phyloP scores from a whole-genome alignment of 2,113 vertebrate genomes.

The Brevimyrus niger region DNA sequence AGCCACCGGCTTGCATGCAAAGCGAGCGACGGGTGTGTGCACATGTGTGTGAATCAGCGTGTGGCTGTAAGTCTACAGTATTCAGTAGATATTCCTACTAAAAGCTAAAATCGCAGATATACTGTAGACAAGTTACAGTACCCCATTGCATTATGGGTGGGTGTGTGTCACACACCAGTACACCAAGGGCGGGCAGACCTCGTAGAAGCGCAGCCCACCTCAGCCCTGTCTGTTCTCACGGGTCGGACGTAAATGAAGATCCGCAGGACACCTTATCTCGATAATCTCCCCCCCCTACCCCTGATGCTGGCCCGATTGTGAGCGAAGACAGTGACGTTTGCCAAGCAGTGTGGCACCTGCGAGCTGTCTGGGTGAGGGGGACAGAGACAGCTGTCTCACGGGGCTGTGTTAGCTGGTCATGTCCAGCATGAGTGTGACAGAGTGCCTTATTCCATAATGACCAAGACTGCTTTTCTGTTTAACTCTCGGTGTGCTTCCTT shows the following conservation, averaged over 20 bases:
- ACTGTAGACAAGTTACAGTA: neutral
- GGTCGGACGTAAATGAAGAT: neutral
- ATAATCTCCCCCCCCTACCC: neutral
- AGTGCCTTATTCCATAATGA: neutral
- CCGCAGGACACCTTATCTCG: neutral
- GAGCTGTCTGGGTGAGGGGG: neutral
- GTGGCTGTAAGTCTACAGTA: neutral
- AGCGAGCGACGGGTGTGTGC: neutral
- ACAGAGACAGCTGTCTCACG: neutral
- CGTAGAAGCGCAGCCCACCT: neutral
- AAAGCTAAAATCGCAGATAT: neutral
- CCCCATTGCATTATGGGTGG: neutral
- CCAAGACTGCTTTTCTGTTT: neutral
- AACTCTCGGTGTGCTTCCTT: neutral
- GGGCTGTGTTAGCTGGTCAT: neutral
- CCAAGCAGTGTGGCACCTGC: neutral
- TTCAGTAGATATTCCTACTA: neutral
- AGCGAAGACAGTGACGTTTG: neutral
- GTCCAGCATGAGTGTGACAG: neutral
- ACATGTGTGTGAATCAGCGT: neutral
- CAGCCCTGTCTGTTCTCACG: too few species aligned
- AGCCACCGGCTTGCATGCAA: neutral
- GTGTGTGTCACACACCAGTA: neutral
- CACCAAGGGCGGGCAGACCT: neutral
- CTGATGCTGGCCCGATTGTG: neutral